phyloP scores from a whole-genome alignment of 2,888 invertebrate genomes.

The Caenorhabditis sp. region DNA sequence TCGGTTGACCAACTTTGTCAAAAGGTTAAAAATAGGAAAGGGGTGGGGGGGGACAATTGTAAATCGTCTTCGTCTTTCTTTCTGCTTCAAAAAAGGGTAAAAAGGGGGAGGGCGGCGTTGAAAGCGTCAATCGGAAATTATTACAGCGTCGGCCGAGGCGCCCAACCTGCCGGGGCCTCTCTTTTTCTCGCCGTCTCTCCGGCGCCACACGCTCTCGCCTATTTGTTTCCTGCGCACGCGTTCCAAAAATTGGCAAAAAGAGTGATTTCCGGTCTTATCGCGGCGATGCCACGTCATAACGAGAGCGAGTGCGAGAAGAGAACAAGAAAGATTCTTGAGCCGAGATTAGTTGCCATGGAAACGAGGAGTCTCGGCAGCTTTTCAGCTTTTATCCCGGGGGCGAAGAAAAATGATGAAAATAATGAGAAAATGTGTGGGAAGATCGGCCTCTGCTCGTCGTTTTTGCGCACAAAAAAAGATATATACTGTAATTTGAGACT shows the following conservation, averaged over 20 bases:
- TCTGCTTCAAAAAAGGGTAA: slow-evolving; percentile 14
- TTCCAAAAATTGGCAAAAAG: slow-evolving; percentile 6
- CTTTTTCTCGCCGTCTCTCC: neutral
- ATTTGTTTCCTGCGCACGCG: slow-evolving; percentile 32
- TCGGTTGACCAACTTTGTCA: no score
- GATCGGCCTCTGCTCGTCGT: no score
- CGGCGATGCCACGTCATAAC: slow-evolving; percentile 9
- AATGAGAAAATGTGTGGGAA: neutral
- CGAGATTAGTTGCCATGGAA: neutral
- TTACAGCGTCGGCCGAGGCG: no score
- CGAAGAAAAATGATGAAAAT: neutral
- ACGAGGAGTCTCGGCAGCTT: neutral
- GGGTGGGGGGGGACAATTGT: no score
- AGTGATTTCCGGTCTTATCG: slow-evolving; percentile 33
- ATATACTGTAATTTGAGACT: neutral
- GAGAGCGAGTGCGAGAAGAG: neutral
- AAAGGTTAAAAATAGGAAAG: slow-evolving; percentile 7
- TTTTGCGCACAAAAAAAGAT: no score
- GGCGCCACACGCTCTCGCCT: slow-evolving; percentile 6
- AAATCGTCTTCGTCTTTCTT: no score
- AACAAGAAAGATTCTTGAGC: neutral
- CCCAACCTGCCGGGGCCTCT: no score
- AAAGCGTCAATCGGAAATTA: slow-evolving; percentile 38
- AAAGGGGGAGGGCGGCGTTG: slow-evolving; percentile 4
- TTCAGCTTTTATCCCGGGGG: neutral